Evolutionary conservation across 2,113 vertebrate species (phyloP).

Genomic region (Oenanthe oenanthe): DNA sequence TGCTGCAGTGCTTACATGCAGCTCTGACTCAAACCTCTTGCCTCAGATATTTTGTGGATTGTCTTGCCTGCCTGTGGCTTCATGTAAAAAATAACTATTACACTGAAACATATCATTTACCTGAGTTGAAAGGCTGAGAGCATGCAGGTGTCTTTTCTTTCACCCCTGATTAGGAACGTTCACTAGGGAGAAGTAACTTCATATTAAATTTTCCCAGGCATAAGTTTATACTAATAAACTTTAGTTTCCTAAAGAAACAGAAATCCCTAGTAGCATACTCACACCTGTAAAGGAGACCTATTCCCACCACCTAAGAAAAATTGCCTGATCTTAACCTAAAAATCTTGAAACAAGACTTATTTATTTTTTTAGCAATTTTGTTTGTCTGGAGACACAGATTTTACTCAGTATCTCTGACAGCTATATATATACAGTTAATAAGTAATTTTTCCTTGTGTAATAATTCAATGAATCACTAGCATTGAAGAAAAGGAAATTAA

Average conservation of each 20-base stretch:
- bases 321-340: background rate
- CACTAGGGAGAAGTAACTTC: background rate
- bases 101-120: background rate
- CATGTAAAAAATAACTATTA: background rate
- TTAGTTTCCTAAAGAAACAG: background rate
- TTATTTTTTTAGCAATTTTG: background rate
- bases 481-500: background rate
- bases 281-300: background rate
- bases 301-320: background rate
- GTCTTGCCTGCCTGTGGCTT: background rate
- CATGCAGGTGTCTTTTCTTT: background rate
- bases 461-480: background rate
- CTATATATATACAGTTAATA: background rate
- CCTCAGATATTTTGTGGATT: background rate
- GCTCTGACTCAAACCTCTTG: background rate
- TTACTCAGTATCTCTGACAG: background rate
- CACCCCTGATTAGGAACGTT: background rate
- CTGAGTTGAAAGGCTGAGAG: background rate
- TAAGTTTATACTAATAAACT: background rate
- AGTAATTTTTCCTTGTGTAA: background rate
- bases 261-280: background rate
- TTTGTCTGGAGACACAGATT: background rate
- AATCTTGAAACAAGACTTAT: background rate
- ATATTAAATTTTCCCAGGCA: background rate
- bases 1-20: fast-evolving